Conservation (phyloP, 2,888 invertebrate species). For the Clusia tigrina region DNA sequence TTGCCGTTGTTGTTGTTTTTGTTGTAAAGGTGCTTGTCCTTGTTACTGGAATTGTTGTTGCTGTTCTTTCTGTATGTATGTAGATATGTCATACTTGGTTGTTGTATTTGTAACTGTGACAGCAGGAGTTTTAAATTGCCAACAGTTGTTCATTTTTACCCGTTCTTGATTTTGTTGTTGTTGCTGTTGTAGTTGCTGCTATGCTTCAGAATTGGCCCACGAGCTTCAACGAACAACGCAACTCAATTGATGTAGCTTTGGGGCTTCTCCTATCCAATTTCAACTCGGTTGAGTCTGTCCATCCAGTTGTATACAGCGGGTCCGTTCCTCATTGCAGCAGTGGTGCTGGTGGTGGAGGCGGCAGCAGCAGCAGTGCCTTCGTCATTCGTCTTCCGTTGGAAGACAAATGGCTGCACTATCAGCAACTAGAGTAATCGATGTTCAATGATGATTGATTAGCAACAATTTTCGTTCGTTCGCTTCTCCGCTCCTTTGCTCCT, state of each 20-base stretch:
- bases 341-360: too few relatives aligned
- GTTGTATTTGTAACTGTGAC: constrained; percentile 5
- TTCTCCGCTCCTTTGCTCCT: background rate
- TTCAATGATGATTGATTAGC: constrained; percentile 55
- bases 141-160: constrained; percentile 12
- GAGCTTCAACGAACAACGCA: background rate
- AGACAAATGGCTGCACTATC: constrained; percentile 47
- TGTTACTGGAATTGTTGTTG: constrained; percentile 12
- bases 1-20: background rate
- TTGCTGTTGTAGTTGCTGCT: too few relatives aligned
- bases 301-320: constrained; percentile 6
- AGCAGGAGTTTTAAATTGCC: constrained; percentile 8
- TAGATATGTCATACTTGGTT: constrained; percentile 4
- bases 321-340: too few relatives aligned
- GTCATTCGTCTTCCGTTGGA: constrained; percentile 31
- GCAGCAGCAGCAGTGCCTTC: constrained; percentile 28
- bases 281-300: background rate
- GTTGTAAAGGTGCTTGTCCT: background rate
- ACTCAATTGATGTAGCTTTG: background rate
- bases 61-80: constrained; percentile 17
- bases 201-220: constrained; percentile 13
- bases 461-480: constrained; percentile 36
- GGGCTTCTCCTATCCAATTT: background rate
- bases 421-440: constrained; percentile 52
- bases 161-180: constrained; percentile 15